These are phyloP conservation scores for Coecobrya sp. DNA, from an alignment of 2,888 invertebrate genomes.

Conservation along the genomic window DNA sequence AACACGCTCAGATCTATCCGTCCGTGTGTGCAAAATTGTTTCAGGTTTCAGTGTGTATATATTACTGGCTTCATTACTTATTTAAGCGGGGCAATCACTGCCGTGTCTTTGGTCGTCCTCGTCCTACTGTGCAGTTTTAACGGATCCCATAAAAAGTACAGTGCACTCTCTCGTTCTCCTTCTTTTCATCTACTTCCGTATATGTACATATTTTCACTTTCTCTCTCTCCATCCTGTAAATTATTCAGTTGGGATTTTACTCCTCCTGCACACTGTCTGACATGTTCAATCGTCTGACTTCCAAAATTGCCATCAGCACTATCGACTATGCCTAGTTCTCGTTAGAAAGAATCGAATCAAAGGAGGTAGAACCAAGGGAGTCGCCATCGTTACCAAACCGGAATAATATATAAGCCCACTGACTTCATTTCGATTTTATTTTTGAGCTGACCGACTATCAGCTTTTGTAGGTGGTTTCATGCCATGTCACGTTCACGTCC, in stretches of 20 bases:
- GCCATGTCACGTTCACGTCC: slow-evolving; percentile 27
- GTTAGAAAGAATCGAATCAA: background rate
- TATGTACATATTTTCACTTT: background rate
- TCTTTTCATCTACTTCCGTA: background rate
- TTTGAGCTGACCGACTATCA: background rate
- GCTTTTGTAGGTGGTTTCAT: background rate
- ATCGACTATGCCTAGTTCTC: background rate
- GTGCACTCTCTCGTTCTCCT: slow-evolving; percentile 12
- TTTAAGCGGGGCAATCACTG: slow-evolving; percentile 57
- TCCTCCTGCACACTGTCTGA: background rate
- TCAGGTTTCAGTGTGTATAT: background rate
- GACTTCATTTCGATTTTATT: slow-evolving; percentile 2
- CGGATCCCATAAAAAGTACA: slow-evolving; percentile 38
- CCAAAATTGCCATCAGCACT: background rate
- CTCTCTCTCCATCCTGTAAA: slow-evolving; percentile 1
- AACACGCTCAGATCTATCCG: background rate
- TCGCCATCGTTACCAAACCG: background rate
- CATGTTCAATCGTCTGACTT: background rate
- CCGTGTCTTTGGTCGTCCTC: slow-evolving; percentile 16
- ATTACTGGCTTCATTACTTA: slow-evolving; percentile 1
- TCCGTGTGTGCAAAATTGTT: background rate
- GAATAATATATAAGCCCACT: background rate
- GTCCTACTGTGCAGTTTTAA: slow-evolving; percentile 28
- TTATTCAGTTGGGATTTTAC: slow-evolving; percentile 43
- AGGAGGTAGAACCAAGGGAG: background rate